These are phyloP conservation scores for Trogon melanurus DNA, from an alignment of 2,113 vertebrate genomes.

Conservation along the genomic window DNA sequence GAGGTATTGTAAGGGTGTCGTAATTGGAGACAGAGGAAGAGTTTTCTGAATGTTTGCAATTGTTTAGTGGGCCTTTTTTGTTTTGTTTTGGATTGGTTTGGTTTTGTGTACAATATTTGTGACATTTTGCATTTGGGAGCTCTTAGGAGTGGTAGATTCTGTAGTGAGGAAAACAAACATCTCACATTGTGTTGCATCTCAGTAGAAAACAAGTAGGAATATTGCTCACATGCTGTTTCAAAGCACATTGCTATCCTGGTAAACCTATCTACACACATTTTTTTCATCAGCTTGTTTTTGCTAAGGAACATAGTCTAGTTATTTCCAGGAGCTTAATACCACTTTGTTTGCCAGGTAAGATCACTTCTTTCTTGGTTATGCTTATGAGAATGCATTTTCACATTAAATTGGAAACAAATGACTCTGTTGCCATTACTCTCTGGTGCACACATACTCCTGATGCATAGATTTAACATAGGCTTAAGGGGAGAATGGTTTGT, in stretches of 20 bases:
- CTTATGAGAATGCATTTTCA: background rate
- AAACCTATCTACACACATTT: background rate
- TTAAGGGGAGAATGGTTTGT: conserved; percentile 40
- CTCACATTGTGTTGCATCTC: background rate
- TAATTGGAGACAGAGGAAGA: background rate
- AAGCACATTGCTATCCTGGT: background rate
- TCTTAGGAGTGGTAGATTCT: background rate
- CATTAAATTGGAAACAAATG: conserved; percentile 7
- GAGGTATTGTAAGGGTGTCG: background rate
- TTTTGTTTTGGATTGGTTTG: background rate
- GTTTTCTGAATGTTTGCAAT: background rate
- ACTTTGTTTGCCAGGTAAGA: background rate
- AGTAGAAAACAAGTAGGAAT: background rate
- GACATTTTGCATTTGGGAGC: background rate
- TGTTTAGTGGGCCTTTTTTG: fast-evolving
- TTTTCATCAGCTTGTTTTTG: background rate
- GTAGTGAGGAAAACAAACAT: background rate
- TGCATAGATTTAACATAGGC: background rate
- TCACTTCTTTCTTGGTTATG: background rate
- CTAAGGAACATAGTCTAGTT: background rate
- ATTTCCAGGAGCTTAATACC: background rate
- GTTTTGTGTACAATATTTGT: background rate
- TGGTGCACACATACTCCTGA: background rate
- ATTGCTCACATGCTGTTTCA: background rate
- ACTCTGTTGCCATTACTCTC: background rate